Conservation (phyloP, 2,797 vertebrate genomes). For the Fistularia tabacaria region DNA sequence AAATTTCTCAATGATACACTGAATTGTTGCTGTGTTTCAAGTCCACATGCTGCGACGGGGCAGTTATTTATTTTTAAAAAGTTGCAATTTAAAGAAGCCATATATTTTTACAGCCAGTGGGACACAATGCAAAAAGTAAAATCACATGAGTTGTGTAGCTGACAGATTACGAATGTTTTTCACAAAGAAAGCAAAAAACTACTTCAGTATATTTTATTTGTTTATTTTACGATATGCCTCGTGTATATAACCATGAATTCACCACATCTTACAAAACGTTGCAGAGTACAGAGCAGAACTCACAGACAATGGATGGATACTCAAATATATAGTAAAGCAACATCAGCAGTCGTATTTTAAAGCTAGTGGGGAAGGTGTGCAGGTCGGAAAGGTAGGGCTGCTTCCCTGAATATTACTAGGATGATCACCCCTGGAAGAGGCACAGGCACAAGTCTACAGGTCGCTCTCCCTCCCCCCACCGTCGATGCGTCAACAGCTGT, state of each 20-base stretch:
- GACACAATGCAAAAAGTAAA: no score
- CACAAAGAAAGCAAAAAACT: no score
- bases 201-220: constrained; percentile 59
- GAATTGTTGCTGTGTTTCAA: no score
- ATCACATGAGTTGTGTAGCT: no score
- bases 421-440: constrained; percentile 35
- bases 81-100: no score
- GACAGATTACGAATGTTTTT: no score
- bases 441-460: constrained; percentile 63
- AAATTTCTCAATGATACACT: no score
- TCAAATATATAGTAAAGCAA: constrained; percentile 39
- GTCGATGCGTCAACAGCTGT: background rate
- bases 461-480: no score
- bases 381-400: constrained; percentile 15
- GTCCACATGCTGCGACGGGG: no score
- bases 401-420: constrained; percentile 42
- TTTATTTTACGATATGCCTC: constrained; percentile 14
- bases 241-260: constrained; percentile 30
- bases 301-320: constrained; percentile 37
- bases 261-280: constrained; percentile 66
- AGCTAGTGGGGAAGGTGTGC: constrained; percentile 18
- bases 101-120: no score
- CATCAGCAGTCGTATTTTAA: constrained; percentile 18
- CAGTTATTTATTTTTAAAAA: no score
- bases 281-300: constrained; percentile 39